phyloP scores from a whole-genome alignment of 2,888 invertebrate species.

The Marasmarcha lunaedactyla region DNA sequence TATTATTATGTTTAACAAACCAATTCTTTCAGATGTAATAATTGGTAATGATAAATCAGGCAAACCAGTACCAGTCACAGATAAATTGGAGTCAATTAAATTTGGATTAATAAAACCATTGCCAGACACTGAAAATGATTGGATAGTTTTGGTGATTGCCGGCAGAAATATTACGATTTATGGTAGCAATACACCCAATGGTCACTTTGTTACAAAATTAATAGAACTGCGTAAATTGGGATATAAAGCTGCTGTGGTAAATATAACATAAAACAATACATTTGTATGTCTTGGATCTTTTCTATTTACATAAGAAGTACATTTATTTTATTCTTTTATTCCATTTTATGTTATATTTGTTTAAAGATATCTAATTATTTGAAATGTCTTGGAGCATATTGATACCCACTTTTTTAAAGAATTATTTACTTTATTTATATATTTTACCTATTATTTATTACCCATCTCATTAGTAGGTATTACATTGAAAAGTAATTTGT shows the following conservation, averaged over 20 bases:
- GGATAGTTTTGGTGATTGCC: slow-evolving; percentile 70
- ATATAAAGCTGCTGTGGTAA: slow-evolving; percentile 69
- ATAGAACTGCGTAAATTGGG: slow-evolving; percentile 74
- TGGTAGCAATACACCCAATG: slow-evolving; percentile 59
- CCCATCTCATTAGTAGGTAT: too few relatives aligned
- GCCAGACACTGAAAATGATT: slow-evolving; percentile 42
- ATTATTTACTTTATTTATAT: too few relatives aligned
- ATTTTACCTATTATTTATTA: too few relatives aligned
- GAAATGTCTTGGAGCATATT: too few relatives aligned
- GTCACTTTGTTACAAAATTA: slow-evolving; percentile 71
- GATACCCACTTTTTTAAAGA: too few relatives aligned
- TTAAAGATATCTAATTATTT: too few relatives aligned
- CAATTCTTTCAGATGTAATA: slow-evolving; percentile 67
- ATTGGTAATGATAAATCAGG: slow-evolving; percentile 67
- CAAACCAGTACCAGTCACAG: slow-evolving; percentile 51
- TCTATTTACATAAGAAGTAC: too few relatives aligned
- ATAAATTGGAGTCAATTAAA: slow-evolving; percentile 52
- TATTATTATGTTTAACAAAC: too few relatives aligned
- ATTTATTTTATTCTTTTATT: too few relatives aligned
- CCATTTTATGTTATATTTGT: too few relatives aligned
- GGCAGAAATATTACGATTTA: slow-evolving; percentile 73
- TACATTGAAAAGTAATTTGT: too few relatives aligned
- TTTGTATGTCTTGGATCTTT: too few relatives aligned
- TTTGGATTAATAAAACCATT: slow-evolving; percentile 50
- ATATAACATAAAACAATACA: slow-evolving; percentile 17